Conservation (phyloP, 2,888 invertebrate species). For the Crossocerus cetratus region DNA sequence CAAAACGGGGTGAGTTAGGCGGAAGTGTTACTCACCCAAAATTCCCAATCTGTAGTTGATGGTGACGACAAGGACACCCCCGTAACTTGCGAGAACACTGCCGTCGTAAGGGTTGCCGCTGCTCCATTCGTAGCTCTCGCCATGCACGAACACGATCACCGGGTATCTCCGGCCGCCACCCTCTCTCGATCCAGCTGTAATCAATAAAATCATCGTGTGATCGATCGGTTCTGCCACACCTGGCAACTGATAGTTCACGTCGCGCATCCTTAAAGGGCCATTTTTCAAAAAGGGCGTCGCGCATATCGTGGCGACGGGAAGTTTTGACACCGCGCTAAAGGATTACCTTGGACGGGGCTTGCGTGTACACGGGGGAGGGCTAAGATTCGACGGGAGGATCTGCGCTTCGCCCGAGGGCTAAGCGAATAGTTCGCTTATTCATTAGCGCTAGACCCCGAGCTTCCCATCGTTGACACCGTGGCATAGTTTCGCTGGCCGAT, state of each 20-base stretch:
- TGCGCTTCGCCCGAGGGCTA: no score
- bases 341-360: conserved; percentile 40
- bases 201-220: conserved; percentile 69
- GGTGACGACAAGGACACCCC: conserved; percentile 91
- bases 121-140: conserved; percentile 98
- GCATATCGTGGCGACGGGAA: conserved; percentile 43
- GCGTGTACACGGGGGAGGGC: neutral
- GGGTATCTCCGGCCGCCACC: conserved; percentile 83
- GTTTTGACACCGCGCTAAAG: conserved; percentile 59
- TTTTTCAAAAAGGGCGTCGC: conserved; percentile 53
- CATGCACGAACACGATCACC: conserved; percentile 96
- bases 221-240: conserved; percentile 54
- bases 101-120: conserved; percentile 99
- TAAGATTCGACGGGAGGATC: no score
- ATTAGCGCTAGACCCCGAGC: no score
- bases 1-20: no score
- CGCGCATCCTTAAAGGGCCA: conserved; percentile 52
- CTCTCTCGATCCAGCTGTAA: conserved; percentile 82
- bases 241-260: conserved; percentile 54
- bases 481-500: no score
- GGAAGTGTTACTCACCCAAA: conserved; percentile 81
- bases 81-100: conserved; percentile 95
- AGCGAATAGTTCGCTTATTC: conserved; percentile 3
- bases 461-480: no score
- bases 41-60: conserved; percentile 90